Evolutionary conservation across 2,797 vertebrate species (phyloP).

Genomic region (Coranthus polyacanthus): DNA sequence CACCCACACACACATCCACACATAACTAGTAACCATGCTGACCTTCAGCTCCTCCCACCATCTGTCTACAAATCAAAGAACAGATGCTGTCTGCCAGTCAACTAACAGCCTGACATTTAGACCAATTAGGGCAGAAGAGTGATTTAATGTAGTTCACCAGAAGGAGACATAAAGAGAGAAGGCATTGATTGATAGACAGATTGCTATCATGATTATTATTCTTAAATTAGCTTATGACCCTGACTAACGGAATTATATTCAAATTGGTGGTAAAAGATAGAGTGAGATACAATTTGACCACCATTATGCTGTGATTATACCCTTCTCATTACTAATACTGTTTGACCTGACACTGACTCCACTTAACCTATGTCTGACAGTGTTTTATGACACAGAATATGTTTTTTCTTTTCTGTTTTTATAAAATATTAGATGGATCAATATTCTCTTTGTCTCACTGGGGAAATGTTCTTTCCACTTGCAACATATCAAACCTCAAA

Average conservation of each 20-base stretch:
- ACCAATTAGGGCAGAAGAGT: slow-evolving; percentile 76
- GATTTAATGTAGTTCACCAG: slow-evolving; percentile 66
- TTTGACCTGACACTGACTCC: slow-evolving; percentile 22
- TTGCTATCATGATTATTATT: slow-evolving; percentile 52
- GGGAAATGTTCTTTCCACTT: no score
- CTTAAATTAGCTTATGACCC: slow-evolving; percentile 28
- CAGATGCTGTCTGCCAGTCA: slow-evolving; percentile 80
- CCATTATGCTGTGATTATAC: slow-evolving; percentile 22
- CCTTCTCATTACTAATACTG: slow-evolving; percentile 3
- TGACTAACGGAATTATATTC: slow-evolving; percentile 36
- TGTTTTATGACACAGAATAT: no score
- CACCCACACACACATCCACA: slow-evolving; percentile 6
- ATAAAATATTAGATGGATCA: no score
- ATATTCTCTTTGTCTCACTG: no score
- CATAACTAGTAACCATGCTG: slow-evolving; percentile 51
- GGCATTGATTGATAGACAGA: slow-evolving; percentile 58
- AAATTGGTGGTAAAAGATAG: slow-evolving; percentile 33
- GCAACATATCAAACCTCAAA: no score
- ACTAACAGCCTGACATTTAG: slow-evolving; percentile 76
- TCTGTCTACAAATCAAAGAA: slow-evolving; percentile 79
- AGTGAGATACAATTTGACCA: slow-evolving; percentile 14
- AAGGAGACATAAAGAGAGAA: slow-evolving; percentile 48
- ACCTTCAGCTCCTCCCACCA: slow-evolving; percentile 81
- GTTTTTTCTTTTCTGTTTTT: no score
- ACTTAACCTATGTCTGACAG: not conserved